Conservation (phyloP, 1,140 invertebrate genomes). For the Metaphire vulgaris region DNA sequence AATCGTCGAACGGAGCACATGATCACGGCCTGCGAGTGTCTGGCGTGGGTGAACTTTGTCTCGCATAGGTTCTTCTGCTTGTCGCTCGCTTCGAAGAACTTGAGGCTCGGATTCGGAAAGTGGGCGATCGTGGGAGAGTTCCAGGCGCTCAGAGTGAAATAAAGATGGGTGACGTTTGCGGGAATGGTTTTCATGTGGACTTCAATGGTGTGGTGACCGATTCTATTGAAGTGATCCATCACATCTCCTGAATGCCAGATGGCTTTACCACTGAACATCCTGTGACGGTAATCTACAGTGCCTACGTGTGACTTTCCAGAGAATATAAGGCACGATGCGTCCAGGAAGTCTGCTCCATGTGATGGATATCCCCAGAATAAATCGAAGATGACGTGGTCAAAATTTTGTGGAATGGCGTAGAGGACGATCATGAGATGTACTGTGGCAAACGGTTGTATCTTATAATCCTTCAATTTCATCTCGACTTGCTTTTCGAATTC, state of each 20-base stretch:
- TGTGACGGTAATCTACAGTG: neutral
- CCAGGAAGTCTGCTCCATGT: constrained; percentile 33
- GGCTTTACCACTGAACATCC: neutral
- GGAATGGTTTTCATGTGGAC: constrained; percentile 34
- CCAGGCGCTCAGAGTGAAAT: constrained; percentile 38
- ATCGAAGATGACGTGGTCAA: constrained; percentile 37
- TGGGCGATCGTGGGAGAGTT: constrained; percentile 32
- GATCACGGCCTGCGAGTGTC: constrained; percentile 33
- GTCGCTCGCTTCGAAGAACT: constrained; percentile 35
- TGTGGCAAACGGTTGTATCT: constrained; percentile 33
- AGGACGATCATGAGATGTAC: constrained; percentile 34
- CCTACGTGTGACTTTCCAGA: constrained; percentile 9
- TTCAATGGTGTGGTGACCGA: constrained; percentile 36
- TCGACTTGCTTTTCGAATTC: neutral
- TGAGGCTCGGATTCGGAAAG: constrained; percentile 36
- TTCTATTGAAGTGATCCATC: constrained; percentile 31
- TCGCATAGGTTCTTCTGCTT: constrained; percentile 32
- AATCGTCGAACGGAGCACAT: constrained; percentile 36
- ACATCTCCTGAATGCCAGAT: constrained; percentile 36
- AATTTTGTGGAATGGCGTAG: constrained; percentile 34
- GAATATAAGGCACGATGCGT: constrained; percentile 37
- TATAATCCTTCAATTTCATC: constrained; percentile 28
- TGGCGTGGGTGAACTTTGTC: constrained; percentile 35
- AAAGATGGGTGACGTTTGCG: constrained; percentile 32
- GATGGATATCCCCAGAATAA: constrained; percentile 37